Evolutionary conservation across 2,888 invertebrate species (phyloP).

Genomic region (Agrotis exclamationis): DNA sequence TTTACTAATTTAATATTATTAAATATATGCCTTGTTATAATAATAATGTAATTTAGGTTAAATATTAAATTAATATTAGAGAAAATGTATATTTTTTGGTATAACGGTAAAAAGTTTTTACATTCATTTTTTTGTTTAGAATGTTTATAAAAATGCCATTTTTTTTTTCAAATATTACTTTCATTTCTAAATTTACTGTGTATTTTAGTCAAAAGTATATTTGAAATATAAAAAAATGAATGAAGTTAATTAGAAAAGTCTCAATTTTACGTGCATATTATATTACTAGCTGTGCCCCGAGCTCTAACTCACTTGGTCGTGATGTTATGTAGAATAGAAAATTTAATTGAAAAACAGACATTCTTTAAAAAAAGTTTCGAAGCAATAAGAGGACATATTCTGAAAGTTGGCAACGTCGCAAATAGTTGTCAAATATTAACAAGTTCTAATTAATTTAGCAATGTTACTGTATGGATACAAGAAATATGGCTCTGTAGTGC

Average conservation of each 20-base stretch:
- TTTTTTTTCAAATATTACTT: constrained; percentile 13
- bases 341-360: too few relatives aligned
- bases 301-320: too few relatives aligned
- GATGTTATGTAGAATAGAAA: too few relatives aligned
- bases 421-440: too few relatives aligned
- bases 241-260: constrained; percentile 9
- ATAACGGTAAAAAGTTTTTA: constrained; percentile 28
- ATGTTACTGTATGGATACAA: too few relatives aligned
- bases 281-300: not conserved
- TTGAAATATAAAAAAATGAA: constrained; percentile 31
- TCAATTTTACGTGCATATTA: constrained; percentile 28
- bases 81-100: constrained; percentile 63
- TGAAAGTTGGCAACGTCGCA: too few relatives aligned
- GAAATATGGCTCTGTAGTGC: too few relatives aligned
- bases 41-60: constrained; percentile 49
- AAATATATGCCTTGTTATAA: constrained; percentile 58
- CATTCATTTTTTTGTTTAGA: not conserved
- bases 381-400: too few relatives aligned
- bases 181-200: not conserved
- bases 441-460: too few relatives aligned
- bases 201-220: constrained; percentile 2
- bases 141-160: constrained; percentile 35
- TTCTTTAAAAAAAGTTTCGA: too few relatives aligned
- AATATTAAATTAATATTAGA: constrained; percentile 42
- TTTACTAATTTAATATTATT: constrained; percentile 47